Evolutionary conservation across 2,888 invertebrate species (phyloP).

Genomic region (Lepeophtheirus nordmannii): DNA sequence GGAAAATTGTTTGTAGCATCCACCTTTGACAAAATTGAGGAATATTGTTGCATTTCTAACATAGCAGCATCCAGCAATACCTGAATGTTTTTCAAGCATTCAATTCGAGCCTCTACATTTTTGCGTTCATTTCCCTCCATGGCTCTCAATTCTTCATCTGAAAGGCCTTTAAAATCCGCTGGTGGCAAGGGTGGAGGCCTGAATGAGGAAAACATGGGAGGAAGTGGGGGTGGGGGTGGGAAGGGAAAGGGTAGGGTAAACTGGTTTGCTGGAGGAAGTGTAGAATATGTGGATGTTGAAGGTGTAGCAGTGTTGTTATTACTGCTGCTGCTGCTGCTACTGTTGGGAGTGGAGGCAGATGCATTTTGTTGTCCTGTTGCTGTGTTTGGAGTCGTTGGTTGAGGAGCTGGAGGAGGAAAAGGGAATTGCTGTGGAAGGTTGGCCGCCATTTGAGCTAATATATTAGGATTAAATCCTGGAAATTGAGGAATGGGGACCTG

Average conservation of each 20-base stretch:
- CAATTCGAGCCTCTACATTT: conserved; percentile 76
- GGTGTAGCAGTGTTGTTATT: conserved; percentile 26
- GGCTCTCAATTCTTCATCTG: conserved; percentile 62
- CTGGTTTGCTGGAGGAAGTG: conserved; percentile 30
- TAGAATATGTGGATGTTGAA: conserved; percentile 29
- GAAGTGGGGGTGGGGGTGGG: conserved; percentile 26
- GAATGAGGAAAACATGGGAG: conserved; percentile 23
- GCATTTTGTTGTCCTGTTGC: conserved; percentile 19
- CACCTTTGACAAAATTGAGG: conserved; percentile 37
- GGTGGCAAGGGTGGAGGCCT: conserved; percentile 33
- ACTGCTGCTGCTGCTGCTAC: conserved; percentile 10
- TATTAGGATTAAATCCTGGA: conserved; percentile 20
- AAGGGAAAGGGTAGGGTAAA: conserved; percentile 24
- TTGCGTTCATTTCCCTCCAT: conserved; percentile 79
- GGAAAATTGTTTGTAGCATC: conserved; percentile 9
- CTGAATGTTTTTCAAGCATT: conserved; percentile 66
- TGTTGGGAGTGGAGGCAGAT: conserved; percentile 24
- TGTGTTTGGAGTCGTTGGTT: conserved; percentile 29
- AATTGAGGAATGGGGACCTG: conserved; percentile 25
- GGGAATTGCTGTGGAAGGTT: conserved; percentile 21
- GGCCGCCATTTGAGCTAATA: conserved; percentile 18
- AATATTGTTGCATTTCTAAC: conserved; percentile 82
- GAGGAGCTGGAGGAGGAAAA: conserved; percentile 21
- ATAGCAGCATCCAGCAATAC: conserved; percentile 82
- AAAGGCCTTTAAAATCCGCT: conserved; percentile 43